Conservation (phyloP, 2,113 vertebrate genomes). For the Copsychus sechellarum region DNA sequence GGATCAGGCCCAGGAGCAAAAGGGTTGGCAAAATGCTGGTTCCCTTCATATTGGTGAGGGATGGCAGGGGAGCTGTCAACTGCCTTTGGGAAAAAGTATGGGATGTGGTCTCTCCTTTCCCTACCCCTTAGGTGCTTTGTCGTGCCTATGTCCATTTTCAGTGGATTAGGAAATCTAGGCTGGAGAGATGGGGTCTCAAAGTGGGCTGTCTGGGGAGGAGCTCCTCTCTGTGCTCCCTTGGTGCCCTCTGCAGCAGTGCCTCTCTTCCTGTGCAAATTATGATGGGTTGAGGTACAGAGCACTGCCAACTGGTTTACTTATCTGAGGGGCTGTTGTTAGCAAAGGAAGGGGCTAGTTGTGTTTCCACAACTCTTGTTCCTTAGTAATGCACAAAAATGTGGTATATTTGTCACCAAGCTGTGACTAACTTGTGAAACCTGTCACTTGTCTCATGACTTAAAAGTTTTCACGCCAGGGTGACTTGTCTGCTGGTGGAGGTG, state of each 20-base stretch:
- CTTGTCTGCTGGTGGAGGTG: neutral
- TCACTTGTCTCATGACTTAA: neutral
- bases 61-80: neutral
- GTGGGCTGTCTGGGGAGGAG: neutral
- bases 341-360: neutral
- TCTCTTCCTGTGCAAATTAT: neutral
- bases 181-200: neutral
- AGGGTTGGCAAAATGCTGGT: neutral
- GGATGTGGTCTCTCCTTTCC: neutral
- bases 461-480: neutral
- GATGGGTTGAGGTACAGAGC: neutral
- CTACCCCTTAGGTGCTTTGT: neutral
- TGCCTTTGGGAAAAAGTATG: neutral
- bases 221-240: neutral
- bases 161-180: neutral
- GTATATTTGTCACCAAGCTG: constrained; percentile 19
- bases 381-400: neutral
- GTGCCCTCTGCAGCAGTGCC: neutral
- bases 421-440: constrained; percentile 19
- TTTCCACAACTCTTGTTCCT: neutral
- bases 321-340: neutral
- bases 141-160: neutral
- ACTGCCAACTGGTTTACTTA: neutral
- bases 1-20: neutral
- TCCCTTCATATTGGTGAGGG: neutral